phyloP scores from a whole-genome alignment of 2,113 vertebrate genomes.

The Centropus bengalensis region DNA sequence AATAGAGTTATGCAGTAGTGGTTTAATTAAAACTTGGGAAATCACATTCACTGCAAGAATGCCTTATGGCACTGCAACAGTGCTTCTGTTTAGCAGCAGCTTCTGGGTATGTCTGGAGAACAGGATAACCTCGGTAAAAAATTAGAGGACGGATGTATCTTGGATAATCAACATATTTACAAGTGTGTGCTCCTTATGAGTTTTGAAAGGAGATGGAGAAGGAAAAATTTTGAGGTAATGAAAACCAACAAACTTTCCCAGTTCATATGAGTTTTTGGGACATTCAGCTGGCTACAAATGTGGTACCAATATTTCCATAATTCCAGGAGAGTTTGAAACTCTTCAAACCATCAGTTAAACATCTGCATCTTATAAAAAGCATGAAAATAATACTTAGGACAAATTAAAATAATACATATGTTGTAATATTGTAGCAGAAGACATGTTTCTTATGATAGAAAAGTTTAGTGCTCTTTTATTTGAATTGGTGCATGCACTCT shows the following conservation, averaged over 20 bases:
- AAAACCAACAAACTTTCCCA: constrained; percentile 52
- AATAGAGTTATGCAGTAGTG: neutral
- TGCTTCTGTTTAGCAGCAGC: neutral
- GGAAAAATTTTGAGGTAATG: neutral
- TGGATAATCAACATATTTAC: constrained; percentile 11
- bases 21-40: neutral
- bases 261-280: constrained; percentile 19
- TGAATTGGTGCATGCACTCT: neutral
- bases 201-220: constrained; percentile 6
- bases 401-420: neutral
- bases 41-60: neutral
- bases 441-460: neutral
- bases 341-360: constrained; percentile 28
- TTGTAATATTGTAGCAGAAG: neutral
- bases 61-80: neutral
- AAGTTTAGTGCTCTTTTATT: neutral
- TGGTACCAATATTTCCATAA: constrained; percentile 63
- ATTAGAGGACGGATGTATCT: neutral
- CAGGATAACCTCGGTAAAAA: constrained; percentile 42
- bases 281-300: constrained; percentile 35
- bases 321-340: constrained; percentile 47
- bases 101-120: neutral
- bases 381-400: neutral
- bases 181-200: neutral
- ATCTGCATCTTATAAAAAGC: constrained; percentile 54